Conservation (phyloP, 2,888 invertebrate species). For the Oithona nana region DNA sequence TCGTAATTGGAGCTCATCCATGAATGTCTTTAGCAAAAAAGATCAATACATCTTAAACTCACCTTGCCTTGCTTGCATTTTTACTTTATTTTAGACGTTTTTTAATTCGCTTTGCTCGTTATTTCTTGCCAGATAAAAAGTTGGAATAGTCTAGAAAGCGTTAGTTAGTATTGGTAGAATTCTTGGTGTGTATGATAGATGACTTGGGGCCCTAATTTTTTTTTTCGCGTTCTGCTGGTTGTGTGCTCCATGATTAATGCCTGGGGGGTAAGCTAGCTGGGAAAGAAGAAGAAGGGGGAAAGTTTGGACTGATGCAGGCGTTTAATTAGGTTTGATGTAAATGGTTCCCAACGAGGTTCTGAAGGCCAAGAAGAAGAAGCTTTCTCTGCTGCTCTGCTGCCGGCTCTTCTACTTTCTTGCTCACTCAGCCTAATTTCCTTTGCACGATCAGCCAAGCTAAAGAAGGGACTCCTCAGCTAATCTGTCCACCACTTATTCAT, state of each 20-base stretch:
- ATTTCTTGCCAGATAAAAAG: no score
- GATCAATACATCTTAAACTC: no score
- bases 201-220: neutral
- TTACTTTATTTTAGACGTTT: no score
- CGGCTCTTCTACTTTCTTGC: neutral
- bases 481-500: no score
- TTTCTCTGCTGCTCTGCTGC: no score
- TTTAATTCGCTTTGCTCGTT: no score
- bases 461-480: neutral
- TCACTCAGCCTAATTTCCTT: neutral
- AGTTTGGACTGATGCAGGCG: neutral
- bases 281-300: neutral
- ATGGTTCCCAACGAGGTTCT: neutral
- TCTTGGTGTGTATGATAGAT: no score
- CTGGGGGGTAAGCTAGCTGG: neutral
- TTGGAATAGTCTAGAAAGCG: no score
- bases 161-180: no score
- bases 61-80: no score
- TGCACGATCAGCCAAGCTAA: neutral
- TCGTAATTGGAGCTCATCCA: no score
- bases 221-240: neutral
- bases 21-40: no score
- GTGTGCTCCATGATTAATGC: neutral
- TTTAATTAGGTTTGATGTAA: neutral
- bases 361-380: neutral